Evolutionary conservation across 2,888 invertebrate species (phyloP), one percentile per base, ranked within the genome.

Genomic region (Brachyopa scutellaris): DNA sequence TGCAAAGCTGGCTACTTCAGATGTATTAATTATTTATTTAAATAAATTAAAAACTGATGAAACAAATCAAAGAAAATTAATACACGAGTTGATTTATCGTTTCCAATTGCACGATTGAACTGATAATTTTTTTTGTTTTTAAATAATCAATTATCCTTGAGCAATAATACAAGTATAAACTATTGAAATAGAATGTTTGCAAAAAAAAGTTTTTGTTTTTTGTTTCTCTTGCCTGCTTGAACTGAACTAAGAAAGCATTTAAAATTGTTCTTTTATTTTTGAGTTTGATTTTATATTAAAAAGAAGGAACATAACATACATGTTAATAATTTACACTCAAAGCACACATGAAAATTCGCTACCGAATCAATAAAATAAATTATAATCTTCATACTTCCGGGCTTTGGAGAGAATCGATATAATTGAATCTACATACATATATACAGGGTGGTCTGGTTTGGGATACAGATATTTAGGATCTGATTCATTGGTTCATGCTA

Each of bases 181-280:
- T 38, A 33, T 45, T 64, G 23, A 53, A 82, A 82, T 47, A 61
- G 66, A 72, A 70, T 77, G 64, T 51, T 82, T 77, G 77, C 64
- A 82, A 82, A 66, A 53, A 61, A 82, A n/a, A n/a, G 31, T 69
- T 38, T 49, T 66, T 53, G 45, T 21, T 53, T 38, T 42, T 38
- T 59, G 9, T 21, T 64, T 55, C 45, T 36, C 29, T 40, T 11
- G 38, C 29, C 31, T 13, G 6, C n/a, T 5, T 15, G 66, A 17
- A 55, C 38, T 57, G 33, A 70, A 55, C 23, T 17, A 55, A 64
- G 78, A 57, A 72, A 78, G 78, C 66, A 31, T 26, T 57, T 29
- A n/a, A 26, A 13, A n/a, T n/a, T 15, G n/a, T 29, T 51, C 23
- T 17, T 57, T 38, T 62, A 9, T 4, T 55, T 57, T 49, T 8